phyloP scores from a whole-genome alignment of 1,140 invertebrate genomes.

The Liolophura sinensis region DNA sequence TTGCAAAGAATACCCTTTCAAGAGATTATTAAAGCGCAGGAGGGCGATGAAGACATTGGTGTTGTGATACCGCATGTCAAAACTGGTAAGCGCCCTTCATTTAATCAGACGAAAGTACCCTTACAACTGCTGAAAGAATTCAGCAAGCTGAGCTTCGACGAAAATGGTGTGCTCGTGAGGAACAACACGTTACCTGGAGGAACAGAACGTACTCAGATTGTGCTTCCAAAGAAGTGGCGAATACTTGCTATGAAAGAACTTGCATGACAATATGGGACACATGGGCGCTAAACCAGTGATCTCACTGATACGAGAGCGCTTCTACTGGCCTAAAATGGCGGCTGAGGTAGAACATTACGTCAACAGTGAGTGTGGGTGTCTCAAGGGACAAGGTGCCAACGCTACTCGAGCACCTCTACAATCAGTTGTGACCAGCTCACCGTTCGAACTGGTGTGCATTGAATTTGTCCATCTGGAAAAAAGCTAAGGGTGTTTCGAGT shows the following conservation, averaged over 20 bases:
- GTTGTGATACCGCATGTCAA: too few species aligned
- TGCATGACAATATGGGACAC: constrained; percentile 24
- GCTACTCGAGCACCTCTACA: constrained; percentile 10
- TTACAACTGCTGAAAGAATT: too few species aligned
- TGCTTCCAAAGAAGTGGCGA: constrained; percentile 8
- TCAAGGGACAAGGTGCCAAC: constrained; percentile 20
- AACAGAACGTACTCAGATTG: constrained; percentile 5
- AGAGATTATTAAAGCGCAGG: too few species aligned
- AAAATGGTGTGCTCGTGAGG: constrained; percentile 6
- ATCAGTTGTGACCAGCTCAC: constrained; percentile 12
- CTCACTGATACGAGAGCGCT: constrained; percentile 6
- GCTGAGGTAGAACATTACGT: too few species aligned
- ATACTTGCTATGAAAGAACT: constrained; percentile 14
- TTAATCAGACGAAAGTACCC: too few species aligned
- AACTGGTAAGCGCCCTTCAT: too few species aligned
- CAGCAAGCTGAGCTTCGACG: too few species aligned
- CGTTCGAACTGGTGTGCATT: too few species aligned
- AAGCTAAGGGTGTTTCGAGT: constrained; percentile 19
- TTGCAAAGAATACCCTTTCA: too few species aligned
- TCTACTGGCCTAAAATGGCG: too few species aligned
- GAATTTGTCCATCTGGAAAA: constrained; percentile 23
- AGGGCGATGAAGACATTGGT: too few species aligned
- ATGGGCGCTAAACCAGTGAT: constrained; percentile 13
- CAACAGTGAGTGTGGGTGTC: too few species aligned
- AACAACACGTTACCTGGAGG: background rate